Conservation (phyloP, 2,797 vertebrate genomes). For the Huso huso region DNA sequence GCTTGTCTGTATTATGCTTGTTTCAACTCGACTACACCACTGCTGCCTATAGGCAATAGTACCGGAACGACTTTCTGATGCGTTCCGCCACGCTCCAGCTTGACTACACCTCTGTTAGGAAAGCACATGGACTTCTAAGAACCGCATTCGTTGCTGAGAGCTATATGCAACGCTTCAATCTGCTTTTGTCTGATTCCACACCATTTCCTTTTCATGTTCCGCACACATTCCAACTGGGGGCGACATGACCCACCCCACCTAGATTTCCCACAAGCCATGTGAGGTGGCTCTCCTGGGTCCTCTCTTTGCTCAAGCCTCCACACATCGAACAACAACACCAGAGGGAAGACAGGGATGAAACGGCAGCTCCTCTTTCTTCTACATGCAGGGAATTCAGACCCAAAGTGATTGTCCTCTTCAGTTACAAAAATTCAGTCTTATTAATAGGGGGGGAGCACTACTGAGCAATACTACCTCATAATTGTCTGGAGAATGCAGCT, state of each 20-base stretch:
- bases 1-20: too few species aligned
- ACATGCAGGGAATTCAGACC: constrained; percentile 30
- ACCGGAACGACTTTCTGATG: too few species aligned
- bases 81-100: too few species aligned
- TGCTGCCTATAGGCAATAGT: too few species aligned
- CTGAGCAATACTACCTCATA: constrained; percentile 59
- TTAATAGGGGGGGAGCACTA: constrained; percentile 54
- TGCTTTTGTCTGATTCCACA: too few species aligned
- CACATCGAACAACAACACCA: constrained; percentile 35
- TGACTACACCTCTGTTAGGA: too few species aligned
- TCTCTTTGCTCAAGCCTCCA: constrained; percentile 28
- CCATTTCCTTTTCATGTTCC: constrained; percentile 16
- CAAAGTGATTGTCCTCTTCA: constrained; percentile 46
- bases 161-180: constrained; percentile 22
- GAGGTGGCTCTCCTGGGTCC: constrained; percentile 22
- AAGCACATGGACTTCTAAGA: too few species aligned
- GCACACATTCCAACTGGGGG: constrained; percentile 37
- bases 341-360: constrained; percentile 38
- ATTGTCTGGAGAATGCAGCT: constrained; percentile 66
- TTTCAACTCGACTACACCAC: too few species aligned
- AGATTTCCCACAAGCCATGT: constrained; percentile 34
- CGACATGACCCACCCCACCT: constrained; percentile 36
- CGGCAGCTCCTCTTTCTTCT: constrained; percentile 36
- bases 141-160: constrained; percentile 35
- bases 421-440: constrained; percentile 57